Base-by-base conservation (phyloP, 2,888 invertebrate genomes). In the Scrobipalpa costella region DNA sequence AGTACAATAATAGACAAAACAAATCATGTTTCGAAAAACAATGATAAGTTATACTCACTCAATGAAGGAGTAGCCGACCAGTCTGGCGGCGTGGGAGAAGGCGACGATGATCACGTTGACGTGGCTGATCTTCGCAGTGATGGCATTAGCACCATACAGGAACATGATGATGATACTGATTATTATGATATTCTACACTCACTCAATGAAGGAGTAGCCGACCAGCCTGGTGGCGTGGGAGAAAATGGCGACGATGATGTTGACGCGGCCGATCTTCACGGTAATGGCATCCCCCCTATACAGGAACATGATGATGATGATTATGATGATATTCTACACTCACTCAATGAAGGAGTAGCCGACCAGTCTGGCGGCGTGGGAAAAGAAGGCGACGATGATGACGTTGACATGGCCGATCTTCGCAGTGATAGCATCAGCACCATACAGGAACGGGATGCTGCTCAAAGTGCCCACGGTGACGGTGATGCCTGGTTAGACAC, bases 311-410 rank as follows among this genome's bases (percentile, higher is more conserved):
- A 97, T 93, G 79, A 96, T 96, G 83, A n/a, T n/a, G n/a, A n/a
- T n/a, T n/a, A n/a, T n/a, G n/a, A n/a, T n/a, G n/a, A n/a, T n/a
- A n/a, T n/a, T n/a, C n/a, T 27, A 27, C 5, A 92, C 94, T 94
- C 88, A 96, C 96, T 95, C 95, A 71, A 97, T 96, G 77, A 95
- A 94, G 17, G 97, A 96, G 86, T 97, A 97, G 67, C 96, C 96
- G 73, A 96, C 95, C 64, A 96, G 92, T 73, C 97, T 93, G 63
- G 95, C 94, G 62, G 96, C 55, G 88, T 97, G 97, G 72, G 96
- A 95, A 87, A 96, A 94, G 90, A 97, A 96, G 68, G 97, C 96
- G 66, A 96, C 92, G 69, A 96, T 95, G 84, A 97, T 95, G 87
- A 50, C 50, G 87, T 96, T 96, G 68, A 96, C 95, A 82, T 96